These are phyloP conservation scores for Meghimatium bilineatum DNA, from an alignment of 2,888 invertebrate genomes.

Conservation along the genomic window DNA sequence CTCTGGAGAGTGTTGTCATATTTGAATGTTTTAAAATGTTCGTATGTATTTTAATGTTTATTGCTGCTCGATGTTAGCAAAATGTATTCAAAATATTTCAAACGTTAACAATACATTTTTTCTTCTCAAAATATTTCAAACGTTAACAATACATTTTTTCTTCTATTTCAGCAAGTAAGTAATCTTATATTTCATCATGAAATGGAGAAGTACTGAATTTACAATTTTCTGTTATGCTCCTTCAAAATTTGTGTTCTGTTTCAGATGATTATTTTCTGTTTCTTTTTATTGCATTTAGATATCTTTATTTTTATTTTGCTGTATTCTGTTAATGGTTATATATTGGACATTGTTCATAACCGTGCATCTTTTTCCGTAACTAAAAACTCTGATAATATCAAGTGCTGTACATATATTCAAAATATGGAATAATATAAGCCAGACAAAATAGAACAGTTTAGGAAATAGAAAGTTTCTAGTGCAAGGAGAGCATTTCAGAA, in stretches of 20 bases:
- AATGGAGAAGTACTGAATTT: conserved; percentile 19
- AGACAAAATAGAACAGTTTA: too few species aligned
- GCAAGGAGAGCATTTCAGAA: too few species aligned
- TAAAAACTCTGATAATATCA: too few species aligned
- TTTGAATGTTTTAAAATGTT: not conserved
- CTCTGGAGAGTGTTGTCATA: too few species aligned
- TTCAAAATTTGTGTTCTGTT: conserved; percentile 3
- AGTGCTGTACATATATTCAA: too few species aligned
- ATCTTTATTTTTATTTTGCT: not conserved
- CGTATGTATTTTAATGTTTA: not conserved
- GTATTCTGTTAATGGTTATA: not conserved
- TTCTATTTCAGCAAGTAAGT: conserved; percentile 41
- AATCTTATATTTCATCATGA: conserved; percentile 1
- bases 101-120: too few species aligned
- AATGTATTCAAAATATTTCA: too few species aligned
- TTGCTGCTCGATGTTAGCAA: too few species aligned
- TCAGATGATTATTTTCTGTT: not conserved
- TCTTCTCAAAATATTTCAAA: not conserved
- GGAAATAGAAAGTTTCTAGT: too few species aligned
- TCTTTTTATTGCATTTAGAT: not conserved
- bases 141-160: not conserved
- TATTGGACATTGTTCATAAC: too few species aligned
- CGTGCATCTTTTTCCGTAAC: too few species aligned
- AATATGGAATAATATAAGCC: too few species aligned
- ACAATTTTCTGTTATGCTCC: not conserved